Evolutionary conservation across 2,888 invertebrate species (phyloP).

Genomic region (Drosophila robusta): DNA sequence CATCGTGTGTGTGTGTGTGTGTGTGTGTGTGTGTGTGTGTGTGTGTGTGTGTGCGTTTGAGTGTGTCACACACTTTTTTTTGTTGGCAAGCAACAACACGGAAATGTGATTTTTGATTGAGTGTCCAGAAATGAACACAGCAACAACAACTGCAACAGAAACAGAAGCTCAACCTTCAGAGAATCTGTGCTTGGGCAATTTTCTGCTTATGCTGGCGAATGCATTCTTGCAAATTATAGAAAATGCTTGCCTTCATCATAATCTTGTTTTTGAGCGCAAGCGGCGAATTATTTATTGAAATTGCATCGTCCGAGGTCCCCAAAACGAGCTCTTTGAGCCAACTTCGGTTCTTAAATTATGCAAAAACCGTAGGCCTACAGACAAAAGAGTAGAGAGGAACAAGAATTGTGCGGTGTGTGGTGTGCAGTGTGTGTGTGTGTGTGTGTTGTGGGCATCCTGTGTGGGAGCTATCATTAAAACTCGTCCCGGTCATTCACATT

Average conservation of each 20-base stretch:
- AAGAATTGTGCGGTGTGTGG: slow-evolving; percentile 1
- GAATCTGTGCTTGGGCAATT: slow-evolving; percentile 31
- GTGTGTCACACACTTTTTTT: slow-evolving; percentile 43
- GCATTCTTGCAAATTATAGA: slow-evolving; percentile 17
- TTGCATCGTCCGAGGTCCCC: slow-evolving; percentile 16
- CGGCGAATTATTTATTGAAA: slow-evolving; percentile 42
- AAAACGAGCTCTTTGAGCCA: slow-evolving; percentile 24
- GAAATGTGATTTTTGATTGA: slow-evolving; percentile 81
- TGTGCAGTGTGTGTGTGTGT: not conserved
- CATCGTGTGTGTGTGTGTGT: not conserved
- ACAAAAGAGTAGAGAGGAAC: not conserved
- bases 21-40: slow-evolving; percentile 27
- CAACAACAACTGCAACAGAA: slow-evolving; percentile 12
- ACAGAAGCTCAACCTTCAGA: slow-evolving; percentile 11
- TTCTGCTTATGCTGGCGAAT: slow-evolving; percentile 32
- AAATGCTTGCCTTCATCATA: slow-evolving; percentile 29
- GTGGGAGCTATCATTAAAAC: slow-evolving; percentile 27
- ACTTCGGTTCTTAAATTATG: slow-evolving; percentile 40
- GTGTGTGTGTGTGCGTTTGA: slow-evolving; percentile 25
- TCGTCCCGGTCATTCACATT: slow-evolving; percentile 53
- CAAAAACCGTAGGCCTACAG: slow-evolving; percentile 33
- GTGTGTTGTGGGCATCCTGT: slow-evolving; percentile 5
- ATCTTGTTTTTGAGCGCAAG: slow-evolving; percentile 32
- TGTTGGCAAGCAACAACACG: slow-evolving; percentile 52
- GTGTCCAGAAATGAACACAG: slow-evolving; percentile 43